Evolutionary conservation across 2,888 invertebrate species (phyloP).

Genomic region (Phorcus lineatus): DNA sequence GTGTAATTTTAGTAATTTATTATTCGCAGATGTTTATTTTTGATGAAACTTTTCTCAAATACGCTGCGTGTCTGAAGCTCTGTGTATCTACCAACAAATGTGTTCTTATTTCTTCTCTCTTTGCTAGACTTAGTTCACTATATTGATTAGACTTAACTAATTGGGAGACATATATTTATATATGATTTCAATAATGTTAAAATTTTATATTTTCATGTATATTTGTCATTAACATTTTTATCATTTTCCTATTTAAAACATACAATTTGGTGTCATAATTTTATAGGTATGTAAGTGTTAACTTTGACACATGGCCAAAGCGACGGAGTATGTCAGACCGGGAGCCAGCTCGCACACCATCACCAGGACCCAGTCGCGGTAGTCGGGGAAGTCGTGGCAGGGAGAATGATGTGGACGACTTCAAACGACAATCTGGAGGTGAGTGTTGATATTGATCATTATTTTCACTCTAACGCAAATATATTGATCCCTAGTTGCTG

Average conservation of each 20-base stretch:
- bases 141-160: too few species aligned
- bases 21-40: too few species aligned
- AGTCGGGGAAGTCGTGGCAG: background rate
- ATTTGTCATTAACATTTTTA: background rate
- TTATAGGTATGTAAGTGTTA: conserved; percentile 12
- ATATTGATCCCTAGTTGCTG: too few species aligned
- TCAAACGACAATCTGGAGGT: background rate
- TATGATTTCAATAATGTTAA: background rate
- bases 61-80: too few species aligned
- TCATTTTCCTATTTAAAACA: too few species aligned
- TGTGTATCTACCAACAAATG: too few species aligned
- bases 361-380: background rate
- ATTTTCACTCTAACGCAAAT: too few species aligned
- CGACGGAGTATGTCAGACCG: conserved; percentile 47
- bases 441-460: background rate
- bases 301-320: background rate
- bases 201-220: background rate
- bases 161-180: background rate
- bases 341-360: conserved; percentile 40
- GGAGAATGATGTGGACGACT: conserved; percentile 22
- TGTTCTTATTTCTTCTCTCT: too few species aligned
- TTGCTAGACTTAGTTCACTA: too few species aligned
- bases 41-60: too few species aligned
- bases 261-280: background rate
- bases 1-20: too few species aligned